A percentile compares a stretch with the other conserved stretches of the same genome.
phyloP scores from a whole-genome alignment of 2,113 vertebrate species.

The Lasiurus cinereus region DNA sequence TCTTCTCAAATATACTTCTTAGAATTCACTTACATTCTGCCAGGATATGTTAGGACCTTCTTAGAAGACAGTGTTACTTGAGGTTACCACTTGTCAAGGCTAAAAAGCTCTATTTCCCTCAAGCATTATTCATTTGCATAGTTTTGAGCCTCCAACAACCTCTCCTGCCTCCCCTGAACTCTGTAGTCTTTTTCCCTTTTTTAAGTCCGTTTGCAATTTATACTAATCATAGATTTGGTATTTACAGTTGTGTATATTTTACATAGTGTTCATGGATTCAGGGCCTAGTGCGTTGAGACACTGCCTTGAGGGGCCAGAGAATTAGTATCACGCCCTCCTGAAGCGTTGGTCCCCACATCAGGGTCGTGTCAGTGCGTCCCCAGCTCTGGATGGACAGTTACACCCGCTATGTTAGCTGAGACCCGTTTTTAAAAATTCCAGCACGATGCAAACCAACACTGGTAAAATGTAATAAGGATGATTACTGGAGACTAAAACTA shows the following conservation, averaged over 20 bases:
- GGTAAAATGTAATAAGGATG: background rate
- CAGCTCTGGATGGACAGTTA: background rate
- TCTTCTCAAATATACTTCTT: background rate
- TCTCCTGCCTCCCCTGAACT: background rate
- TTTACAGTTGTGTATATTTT: background rate
- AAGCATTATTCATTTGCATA: background rate
- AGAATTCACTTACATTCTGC: background rate
- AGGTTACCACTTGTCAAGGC: background rate
- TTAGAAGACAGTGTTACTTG: background rate
- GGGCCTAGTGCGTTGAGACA: background rate
- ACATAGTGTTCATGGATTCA: background rate
- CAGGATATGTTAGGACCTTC: background rate
- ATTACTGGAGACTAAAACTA: background rate
- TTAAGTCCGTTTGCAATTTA: background rate
- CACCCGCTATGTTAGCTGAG: background rate
- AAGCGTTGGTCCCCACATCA: background rate
- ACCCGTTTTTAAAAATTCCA: background rate
- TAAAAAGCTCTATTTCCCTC: background rate
- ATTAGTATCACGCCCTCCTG: too few species aligned
- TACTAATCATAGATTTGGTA: background rate
- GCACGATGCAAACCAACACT: background rate
- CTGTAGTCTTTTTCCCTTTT: background rate
- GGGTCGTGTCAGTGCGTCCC: too few species aligned
- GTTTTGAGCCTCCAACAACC: background rate
- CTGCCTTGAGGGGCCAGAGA: rapidly evolving